Conservation (phyloP, 2,888 invertebrate species). For the Chrysina gloriosa region DNA sequence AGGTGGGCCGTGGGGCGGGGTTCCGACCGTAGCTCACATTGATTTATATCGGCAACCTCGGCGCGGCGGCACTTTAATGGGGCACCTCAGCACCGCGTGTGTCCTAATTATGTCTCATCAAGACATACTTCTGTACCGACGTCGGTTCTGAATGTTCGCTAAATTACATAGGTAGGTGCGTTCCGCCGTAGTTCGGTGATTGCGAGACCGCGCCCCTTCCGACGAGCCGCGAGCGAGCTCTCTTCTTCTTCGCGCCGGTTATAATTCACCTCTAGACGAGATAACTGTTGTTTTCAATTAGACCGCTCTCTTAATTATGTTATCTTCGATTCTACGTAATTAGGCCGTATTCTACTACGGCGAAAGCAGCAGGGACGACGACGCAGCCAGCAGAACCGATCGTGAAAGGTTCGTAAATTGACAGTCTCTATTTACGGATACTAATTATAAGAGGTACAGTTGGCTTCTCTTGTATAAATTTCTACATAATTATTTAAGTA, state of each 20-base stretch:
- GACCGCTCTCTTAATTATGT: constrained; percentile 58
- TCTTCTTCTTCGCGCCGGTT: constrained; percentile 50
- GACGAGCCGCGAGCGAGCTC: constrained; percentile 36
- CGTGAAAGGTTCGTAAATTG: neutral
- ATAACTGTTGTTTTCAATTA: constrained; percentile 61
- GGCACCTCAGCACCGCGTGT: constrained; percentile 51
- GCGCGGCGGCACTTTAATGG: constrained; percentile 55
- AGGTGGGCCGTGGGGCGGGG: constrained; percentile 42
- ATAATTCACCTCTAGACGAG: constrained; percentile 61
- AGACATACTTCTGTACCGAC: constrained; percentile 56
- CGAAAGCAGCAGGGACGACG: neutral
- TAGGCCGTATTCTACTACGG: constrained; percentile 38
- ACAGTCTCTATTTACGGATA: too few relatives aligned
- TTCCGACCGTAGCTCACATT: constrained; percentile 50
- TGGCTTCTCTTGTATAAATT: too few relatives aligned
- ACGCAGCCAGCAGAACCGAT: neutral
- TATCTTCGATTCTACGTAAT: constrained; percentile 53
- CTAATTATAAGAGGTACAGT: too few relatives aligned
- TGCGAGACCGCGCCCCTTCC: constrained; percentile 23
- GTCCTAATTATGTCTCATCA: constrained; percentile 61
- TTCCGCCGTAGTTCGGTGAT: constrained; percentile 35
- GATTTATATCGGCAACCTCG: constrained; percentile 56
- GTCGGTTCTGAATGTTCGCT: constrained; percentile 54
- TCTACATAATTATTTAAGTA: too few relatives aligned
- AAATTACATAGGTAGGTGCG: constrained; percentile 57